Percentiles rank a stretch among this genome's conserved stretches.
phyloP scores from a whole-genome alignment of 2,888 invertebrate species.

The Bimastos eiseni region DNA sequence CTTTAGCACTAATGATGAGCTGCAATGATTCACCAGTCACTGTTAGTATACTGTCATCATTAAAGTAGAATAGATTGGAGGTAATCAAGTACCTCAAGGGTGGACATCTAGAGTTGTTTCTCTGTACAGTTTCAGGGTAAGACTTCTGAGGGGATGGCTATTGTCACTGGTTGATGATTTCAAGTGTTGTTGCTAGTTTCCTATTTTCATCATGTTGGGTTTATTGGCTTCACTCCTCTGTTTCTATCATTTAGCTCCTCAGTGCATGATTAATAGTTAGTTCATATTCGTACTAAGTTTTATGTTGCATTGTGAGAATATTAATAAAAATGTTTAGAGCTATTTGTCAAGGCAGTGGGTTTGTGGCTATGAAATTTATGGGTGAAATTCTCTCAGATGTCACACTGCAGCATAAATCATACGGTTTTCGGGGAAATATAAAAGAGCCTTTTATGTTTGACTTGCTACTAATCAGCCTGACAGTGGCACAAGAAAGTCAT shows the following conservation, averaged over 20 bases:
- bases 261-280: background rate
- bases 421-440: background rate
- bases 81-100: background rate
- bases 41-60: too few species aligned
- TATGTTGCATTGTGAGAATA: background rate
- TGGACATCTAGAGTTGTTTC: background rate
- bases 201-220: background rate
- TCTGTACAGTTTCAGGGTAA: background rate
- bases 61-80: background rate
- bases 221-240: background rate
- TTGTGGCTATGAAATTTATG: background rate
- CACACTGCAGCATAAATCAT: background rate
- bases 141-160: background rate
- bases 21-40: too few species aligned
- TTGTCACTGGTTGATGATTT: background rate
- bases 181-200: background rate
- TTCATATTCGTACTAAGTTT: background rate
- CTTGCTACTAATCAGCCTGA: background rate
- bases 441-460: background rate
- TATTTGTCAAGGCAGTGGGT: background rate
- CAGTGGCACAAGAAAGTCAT: background rate
- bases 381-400: background rate
- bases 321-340: constrained; percentile 2
- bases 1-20: background rate
- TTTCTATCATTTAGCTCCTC: background rate